Evolutionary conservation across 2,113 vertebrate genomes (phyloP), one percentile per base, ranked within the genome.

Genomic region (Gasterosteus aculeatus): DNA sequence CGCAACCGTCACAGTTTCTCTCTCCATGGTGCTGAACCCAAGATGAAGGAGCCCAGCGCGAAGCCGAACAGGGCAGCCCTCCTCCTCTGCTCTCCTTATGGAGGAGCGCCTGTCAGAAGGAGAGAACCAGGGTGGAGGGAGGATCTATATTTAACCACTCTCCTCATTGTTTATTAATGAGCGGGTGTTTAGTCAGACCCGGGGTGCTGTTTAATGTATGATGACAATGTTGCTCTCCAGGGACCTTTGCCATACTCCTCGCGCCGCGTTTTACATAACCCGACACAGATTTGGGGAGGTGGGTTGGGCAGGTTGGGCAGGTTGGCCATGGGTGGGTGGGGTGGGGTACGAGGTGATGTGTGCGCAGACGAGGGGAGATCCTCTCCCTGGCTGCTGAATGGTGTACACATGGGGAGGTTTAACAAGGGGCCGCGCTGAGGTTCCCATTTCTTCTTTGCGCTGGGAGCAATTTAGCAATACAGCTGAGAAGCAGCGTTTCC

Each of bases 181-280:
- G 78, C 84, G 69, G 86, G 86, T 93, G 92, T 94, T 94, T 93
- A 92, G 91, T 92, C 90, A 88, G 91, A 93, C 92, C 88, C 70
- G 84, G 73, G 91, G 90, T 93, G 85, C 90, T 93, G 88, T 94
- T 94, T 92, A 90, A 92, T 93, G 92, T 92, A 92, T 92, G 88
- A 92, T 92, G 90, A 92, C 90, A 93, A 86, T 81, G 83, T 81
- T 44, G 78, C 85, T 92, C 90, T 85, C 88, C 26, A 22, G 88
- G 90, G 93, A 92, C 83, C 80, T 87, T 84, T 85, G 80, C 84
- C 87, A 81, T 86, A 83, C 69, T 85, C 84, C 80, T 87, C 65
- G 51, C 64, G 81, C 81, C 49, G 65, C 82, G 38, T 80, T 90
- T 93, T 94, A 93, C 87, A 92, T 91, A 93, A 94, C 85, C 22